phyloP scores from a whole-genome alignment of 2,888 invertebrate species.

The Agrilus biguttatus region DNA sequence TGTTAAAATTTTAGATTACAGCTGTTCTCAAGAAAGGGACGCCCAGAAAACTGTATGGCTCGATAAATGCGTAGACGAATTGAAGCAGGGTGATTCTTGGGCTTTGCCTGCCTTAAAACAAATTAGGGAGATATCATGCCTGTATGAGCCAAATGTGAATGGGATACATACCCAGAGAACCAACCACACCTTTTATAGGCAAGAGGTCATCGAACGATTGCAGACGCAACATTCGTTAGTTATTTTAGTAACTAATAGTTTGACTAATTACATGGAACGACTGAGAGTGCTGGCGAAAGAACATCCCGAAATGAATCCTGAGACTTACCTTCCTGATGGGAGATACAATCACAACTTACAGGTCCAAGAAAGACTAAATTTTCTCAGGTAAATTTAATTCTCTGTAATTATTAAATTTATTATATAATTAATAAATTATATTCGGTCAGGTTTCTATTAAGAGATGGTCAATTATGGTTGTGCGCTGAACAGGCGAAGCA shows the following conservation, averaged over 20 bases:
- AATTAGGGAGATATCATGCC: slow-evolving; percentile 87
- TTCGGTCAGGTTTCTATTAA: slow-evolving; percentile 59
- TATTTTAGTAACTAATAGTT: slow-evolving; percentile 83
- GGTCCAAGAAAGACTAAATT: slow-evolving; percentile 87
- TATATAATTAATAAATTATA: not conserved
- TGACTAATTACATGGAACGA: slow-evolving; percentile 80
- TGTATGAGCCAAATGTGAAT: slow-evolving; percentile 77
- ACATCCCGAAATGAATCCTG: slow-evolving; percentile 64
- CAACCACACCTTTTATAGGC: slow-evolving; percentile 43
- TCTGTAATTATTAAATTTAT: not conserved
- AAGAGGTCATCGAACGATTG: slow-evolving; percentile 59
- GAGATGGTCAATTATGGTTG: slow-evolving; percentile 93
- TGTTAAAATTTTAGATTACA: slow-evolving; percentile 94
- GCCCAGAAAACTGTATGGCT: slow-evolving; percentile 92
- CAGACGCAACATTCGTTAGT: slow-evolving; percentile 88
- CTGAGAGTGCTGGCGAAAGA: slow-evolving; percentile 55
- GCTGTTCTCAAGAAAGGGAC: slow-evolving; percentile 93
- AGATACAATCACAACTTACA: slow-evolving; percentile 85
- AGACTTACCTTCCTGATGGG: slow-evolving; percentile 66
- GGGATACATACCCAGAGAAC: slow-evolving; percentile 36
- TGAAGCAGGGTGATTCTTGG: slow-evolving; percentile 80
- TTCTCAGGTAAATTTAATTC: slow-evolving; percentile 38
- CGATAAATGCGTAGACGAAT: slow-evolving; percentile 87
- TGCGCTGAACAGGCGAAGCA: slow-evolving; percentile 95
- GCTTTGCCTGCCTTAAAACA: slow-evolving; percentile 89